Percentiles rank a stretch among this genome's conserved stretches.
phyloP scores from a whole-genome alignment of 2,888 invertebrate genomes.

The Scrobipalpa atriplicella region DNA sequence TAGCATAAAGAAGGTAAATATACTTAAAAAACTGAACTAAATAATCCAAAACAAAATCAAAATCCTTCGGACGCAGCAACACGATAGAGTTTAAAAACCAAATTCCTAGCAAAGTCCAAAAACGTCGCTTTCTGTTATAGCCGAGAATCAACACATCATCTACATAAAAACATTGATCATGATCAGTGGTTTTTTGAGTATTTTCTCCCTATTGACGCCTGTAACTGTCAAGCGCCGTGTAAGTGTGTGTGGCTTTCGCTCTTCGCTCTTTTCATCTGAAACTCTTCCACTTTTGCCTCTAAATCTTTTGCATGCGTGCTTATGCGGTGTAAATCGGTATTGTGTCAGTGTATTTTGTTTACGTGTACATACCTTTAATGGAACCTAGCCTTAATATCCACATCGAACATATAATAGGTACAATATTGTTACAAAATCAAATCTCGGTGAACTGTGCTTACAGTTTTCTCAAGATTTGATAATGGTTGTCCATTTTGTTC shows the following conservation, averaged over 20 bases:
- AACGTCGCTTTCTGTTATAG: background rate
- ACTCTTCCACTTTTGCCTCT: constrained; percentile 68
- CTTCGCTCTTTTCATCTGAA: constrained; percentile 44
- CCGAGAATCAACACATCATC: background rate
- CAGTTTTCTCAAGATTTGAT: constrained; percentile 40
- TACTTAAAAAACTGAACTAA: constrained; percentile 1
- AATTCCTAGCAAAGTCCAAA: background rate
- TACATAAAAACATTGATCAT: background rate
- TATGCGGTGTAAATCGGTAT: constrained; percentile 65
- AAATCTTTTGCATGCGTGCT: constrained; percentile 82
- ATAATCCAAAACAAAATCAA: background rate
- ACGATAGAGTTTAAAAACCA: background rate
- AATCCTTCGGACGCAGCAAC: background rate
- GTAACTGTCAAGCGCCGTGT: constrained; percentile 35
- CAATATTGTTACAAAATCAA: constrained; percentile 53
- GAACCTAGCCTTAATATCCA: constrained; percentile 79
- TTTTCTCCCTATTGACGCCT: background rate
- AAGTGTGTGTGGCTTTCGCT: constrained; percentile 45
- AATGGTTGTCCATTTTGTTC: constrained; percentile 62
- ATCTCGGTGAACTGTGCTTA: constrained; percentile 35
- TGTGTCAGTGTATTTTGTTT: constrained; percentile 71
- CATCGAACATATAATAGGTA: constrained; percentile 76
- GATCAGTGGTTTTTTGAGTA: background rate
- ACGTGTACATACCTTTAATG: constrained; percentile 71
- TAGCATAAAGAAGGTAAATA: background rate